A percentile compares a stretch with the other conserved stretches of the same genome.
These are phyloP conservation scores for Phaenicophaeus curvirostris DNA, from an alignment of 2,797 vertebrate genomes.

Conservation along the genomic window DNA sequence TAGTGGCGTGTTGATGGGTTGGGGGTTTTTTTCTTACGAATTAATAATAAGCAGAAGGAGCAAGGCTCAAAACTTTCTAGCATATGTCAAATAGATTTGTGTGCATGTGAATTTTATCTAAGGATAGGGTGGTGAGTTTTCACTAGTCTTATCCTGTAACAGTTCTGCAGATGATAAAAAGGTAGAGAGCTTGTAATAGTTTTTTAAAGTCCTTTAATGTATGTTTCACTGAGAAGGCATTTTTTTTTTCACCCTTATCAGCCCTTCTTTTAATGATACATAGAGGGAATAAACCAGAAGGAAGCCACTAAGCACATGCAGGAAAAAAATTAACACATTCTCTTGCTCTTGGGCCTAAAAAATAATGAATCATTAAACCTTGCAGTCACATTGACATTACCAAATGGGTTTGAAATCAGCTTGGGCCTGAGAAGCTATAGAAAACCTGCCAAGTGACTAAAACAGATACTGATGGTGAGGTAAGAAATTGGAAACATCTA, in stretches of 20 bases:
- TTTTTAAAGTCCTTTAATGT: background rate
- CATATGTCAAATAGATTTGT: fast-evolving
- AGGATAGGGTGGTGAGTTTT: background rate
- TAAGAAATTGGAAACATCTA: slow-evolving; percentile 73
- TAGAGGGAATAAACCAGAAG: slow-evolving; percentile 3
- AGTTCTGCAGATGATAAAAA: background rate
- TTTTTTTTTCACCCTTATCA: background rate
- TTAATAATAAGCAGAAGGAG: background rate
- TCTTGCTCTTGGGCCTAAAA: background rate
- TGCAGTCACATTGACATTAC: slow-evolving; percentile 41
- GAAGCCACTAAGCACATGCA: background rate
- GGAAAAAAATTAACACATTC: background rate
- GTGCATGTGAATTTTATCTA: background rate
- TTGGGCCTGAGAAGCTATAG: slow-evolving; percentile 33
- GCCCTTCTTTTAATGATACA: slow-evolving; percentile 10
- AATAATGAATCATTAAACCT: slow-evolving; percentile 42
- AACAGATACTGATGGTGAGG: slow-evolving; percentile 47
- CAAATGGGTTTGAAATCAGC: slow-evolving; percentile 63
- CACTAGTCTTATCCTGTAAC: background rate
- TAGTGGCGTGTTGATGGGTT: background rate
- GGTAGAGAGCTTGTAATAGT: background rate
- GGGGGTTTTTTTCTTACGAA: background rate
- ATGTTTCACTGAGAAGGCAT: background rate
- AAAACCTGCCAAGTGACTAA: slow-evolving; percentile 64
- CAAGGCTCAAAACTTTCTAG: background rate